phyloP scores from a whole-genome alignment of 2,888 invertebrate species.

The Piscicola geometra region DNA sequence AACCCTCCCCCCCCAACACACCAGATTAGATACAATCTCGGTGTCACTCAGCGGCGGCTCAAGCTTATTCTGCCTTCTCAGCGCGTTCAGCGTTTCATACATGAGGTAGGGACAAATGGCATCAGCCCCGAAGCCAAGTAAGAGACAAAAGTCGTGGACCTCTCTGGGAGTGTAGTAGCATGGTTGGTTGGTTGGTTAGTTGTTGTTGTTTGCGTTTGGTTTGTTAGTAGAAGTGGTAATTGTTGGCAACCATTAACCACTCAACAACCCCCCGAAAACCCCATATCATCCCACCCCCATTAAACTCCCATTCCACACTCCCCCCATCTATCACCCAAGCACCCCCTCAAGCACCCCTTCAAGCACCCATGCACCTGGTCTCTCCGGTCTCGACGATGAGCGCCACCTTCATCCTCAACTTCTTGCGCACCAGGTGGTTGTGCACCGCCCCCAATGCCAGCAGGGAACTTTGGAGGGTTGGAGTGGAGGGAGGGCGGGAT shows the following conservation, averaged over 20 bases:
- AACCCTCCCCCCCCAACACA: too few relatives aligned
- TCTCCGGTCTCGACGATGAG: constrained; percentile 92
- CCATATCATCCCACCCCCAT: too few relatives aligned
- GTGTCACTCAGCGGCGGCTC: constrained; percentile 72
- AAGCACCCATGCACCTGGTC: constrained; percentile 69
- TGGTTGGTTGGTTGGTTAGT: too few relatives aligned
- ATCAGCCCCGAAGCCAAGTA: constrained; percentile 94
- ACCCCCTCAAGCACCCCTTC: too few relatives aligned
- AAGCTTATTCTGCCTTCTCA: constrained; percentile 79
- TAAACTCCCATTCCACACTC: too few relatives aligned
- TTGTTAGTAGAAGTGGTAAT: too few relatives aligned
- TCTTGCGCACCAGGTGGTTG: constrained; percentile 88
- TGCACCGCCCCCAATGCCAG: constrained; percentile 87
- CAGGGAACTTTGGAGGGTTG: constrained; percentile 64
- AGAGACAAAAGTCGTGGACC: constrained; percentile 90
- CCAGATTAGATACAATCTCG: constrained; percentile 68
- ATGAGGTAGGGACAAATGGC: constrained; percentile 95
- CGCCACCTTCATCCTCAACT: constrained; percentile 92
- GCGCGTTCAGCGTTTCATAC: constrained; percentile 80
- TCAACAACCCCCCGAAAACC: too few relatives aligned
- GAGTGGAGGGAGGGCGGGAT: neutral
- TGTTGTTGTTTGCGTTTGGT: too few relatives aligned
- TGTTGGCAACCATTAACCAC: too few relatives aligned
- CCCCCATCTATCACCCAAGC: too few relatives aligned
- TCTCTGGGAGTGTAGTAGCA: constrained; percentile 54